Conservation (phyloP, 23 tunicate genomes). For the Styela clava region DNA sequence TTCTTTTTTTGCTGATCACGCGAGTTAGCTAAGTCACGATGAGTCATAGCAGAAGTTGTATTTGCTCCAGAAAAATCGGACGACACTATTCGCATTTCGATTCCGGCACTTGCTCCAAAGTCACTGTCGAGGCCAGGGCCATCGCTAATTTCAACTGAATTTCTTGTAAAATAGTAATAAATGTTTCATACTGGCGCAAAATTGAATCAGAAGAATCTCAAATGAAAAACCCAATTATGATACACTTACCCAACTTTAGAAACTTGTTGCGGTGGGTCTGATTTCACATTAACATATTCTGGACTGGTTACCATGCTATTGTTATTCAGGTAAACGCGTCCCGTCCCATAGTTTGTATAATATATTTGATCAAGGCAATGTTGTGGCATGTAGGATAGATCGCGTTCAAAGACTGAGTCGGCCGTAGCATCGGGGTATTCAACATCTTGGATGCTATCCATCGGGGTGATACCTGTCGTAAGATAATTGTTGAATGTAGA, state of each 20-base stretch:
- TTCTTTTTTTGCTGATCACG: not conserved
- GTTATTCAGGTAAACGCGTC: constrained; percentile 36
- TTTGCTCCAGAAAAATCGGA: constrained; percentile 56
- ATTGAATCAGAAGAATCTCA: not conserved
- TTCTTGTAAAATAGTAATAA: not conserved
- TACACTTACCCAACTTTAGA: not conserved
- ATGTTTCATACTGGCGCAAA: not conserved
- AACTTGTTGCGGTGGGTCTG: constrained; percentile 6
- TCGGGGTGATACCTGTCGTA: constrained; percentile 56
- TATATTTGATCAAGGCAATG: constrained; percentile 21
- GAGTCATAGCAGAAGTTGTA: not conserved
- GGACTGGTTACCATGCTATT: constrained; percentile 35
- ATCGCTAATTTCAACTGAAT: constrained; percentile 34
- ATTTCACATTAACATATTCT: not conserved
- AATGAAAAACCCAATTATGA: not conserved
- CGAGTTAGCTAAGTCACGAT: not conserved
- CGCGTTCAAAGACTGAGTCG: constrained; percentile 77
- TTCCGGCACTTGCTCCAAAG: constrained; percentile 91
- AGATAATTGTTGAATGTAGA: not conserved
- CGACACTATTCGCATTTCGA: constrained; percentile 81
- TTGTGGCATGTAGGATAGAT: constrained; percentile 5
- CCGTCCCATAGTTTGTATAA: constrained; percentile 31
- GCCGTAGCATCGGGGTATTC: constrained; percentile 29
- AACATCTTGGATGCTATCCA: constrained; percentile 46
- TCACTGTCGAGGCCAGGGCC: constrained; percentile 94